Percentiles rank a stretch among this genome's conserved stretches.
Evolutionary conservation across 2,113 vertebrate genomes (phyloP).

Genomic region (Helogale parvula): DNA sequence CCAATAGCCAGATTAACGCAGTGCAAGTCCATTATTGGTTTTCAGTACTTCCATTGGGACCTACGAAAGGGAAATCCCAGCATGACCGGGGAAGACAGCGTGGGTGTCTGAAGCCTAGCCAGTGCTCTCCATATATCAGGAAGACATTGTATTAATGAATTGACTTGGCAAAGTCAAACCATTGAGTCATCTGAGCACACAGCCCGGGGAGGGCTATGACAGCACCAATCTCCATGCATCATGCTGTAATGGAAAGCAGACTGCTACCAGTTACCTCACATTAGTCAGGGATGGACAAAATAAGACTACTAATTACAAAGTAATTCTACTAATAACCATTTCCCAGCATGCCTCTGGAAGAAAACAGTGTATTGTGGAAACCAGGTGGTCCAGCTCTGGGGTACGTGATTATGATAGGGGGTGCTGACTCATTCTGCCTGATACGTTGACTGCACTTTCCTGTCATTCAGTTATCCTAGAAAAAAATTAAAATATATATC

Average conservation of each 20-base stretch:
- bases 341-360: not conserved
- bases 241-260: not conserved
- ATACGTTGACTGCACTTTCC: not conserved
- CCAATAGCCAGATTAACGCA: not conserved
- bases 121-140: not conserved
- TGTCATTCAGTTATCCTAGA: not conserved
- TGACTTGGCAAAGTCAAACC: not conserved
- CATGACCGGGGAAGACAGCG: not conserved
- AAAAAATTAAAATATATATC: not conserved
- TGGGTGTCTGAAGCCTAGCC: accelerated
- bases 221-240: not conserved
- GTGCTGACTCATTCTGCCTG: not conserved
- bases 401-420: no score
- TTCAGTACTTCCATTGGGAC: not conserved
- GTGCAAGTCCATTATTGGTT: not conserved
- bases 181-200: not conserved
- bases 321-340: not conserved
- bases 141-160: no score
- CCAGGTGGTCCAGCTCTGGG: not conserved
- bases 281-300: not conserved
- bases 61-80: not conserved
- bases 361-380: not conserved
- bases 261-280: not conserved
- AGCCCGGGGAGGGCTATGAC: not conserved
- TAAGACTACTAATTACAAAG: not conserved